These are phyloP conservation scores for Gnathonemus longibarbis DNA, from an alignment of 2,113 vertebrate genomes.

Conservation along the genomic window DNA sequence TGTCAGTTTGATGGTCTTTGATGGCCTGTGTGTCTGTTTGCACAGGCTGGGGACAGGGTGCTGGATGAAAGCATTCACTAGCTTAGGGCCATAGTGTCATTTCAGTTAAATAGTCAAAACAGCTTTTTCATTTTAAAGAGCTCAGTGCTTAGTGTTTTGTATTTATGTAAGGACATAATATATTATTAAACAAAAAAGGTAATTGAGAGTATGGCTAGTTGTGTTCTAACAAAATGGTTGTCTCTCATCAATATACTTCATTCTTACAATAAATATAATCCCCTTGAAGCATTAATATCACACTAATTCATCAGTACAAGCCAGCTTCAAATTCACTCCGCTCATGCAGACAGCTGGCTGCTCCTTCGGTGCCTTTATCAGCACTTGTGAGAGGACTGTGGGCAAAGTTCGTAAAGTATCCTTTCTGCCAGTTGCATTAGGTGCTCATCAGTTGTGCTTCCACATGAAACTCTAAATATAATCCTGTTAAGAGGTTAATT, in stretches of 20 bases:
- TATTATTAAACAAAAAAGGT: background rate
- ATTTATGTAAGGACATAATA: background rate
- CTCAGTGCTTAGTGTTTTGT: background rate
- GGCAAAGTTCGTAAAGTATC: background rate
- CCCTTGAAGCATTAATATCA: slow-evolving; percentile 42
- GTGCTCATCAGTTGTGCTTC: slow-evolving; percentile 23
- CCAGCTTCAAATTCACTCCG: slow-evolving; percentile 25
- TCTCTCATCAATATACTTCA: background rate
- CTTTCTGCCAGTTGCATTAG: background rate
- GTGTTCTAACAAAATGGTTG: background rate
- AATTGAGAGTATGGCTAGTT: background rate
- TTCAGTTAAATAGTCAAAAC: background rate
- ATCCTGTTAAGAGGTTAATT: slow-evolving; percentile 14
- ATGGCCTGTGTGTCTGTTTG: background rate
- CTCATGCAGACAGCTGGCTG: slow-evolving; percentile 33
- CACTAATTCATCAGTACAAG: slow-evolving; percentile 44
- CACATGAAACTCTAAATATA: slow-evolving; percentile 39
- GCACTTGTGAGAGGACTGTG: slow-evolving; percentile 21
- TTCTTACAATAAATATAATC: slow-evolving; percentile 19
- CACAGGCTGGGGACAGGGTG: background rate
- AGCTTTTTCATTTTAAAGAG: background rate
- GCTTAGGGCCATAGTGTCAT: background rate
- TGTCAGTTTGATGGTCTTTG: background rate
- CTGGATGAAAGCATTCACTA: background rate
- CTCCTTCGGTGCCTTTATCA: background rate